Base-by-base conservation (phyloP, 1,140 invertebrate genomes). In the Euwallacea fornicatus region DNA sequence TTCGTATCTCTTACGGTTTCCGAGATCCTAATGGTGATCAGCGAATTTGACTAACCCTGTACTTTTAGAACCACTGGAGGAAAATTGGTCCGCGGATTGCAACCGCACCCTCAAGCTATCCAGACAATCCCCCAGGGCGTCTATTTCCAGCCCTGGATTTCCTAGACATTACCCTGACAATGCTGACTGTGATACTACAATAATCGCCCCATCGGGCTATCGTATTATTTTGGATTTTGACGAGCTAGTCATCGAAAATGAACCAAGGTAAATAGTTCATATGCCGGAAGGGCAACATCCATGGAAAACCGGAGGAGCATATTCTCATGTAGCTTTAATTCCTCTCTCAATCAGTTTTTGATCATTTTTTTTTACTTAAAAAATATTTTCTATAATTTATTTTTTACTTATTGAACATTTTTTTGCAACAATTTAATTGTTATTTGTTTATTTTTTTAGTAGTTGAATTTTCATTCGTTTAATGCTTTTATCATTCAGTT, bases 151-250 rank as follows among this genome's bases (percentile, higher is more conserved):
- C 80, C 90, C 90, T 2, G 85, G 85, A 21, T 91, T 90, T 80
- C 90, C 90, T 0, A 83, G 85, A 1, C 83, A 84, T 1, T 92
- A 93, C 82, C 89, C 90, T 0, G 88, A 91, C 73, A 89, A 90
- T 78, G 85, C 85, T 2, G 83, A 87, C 61, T 91, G 90, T 78
- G 81, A 86, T 67, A 88, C 84, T 0, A 82, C 84, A 47, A 82
- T 91, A 9, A 82, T 81, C 3, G 86, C 86, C 6, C 86, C 88
- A 1, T 82, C 84, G 2, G 86, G 86, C 2, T 88, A 87, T 76
- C 82, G 85, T 21, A 82, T 89, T 7, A 79, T 88, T 2, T 76
- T 91, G 11, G 86, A 89, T 75, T 91, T 91, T 76, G 88, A 91
- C 68, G 88, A 91, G 76, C 80, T 91, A 42, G 85, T 88, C 2